Conservation (phyloP, 2,113 vertebrate species). For the human region DNA sequence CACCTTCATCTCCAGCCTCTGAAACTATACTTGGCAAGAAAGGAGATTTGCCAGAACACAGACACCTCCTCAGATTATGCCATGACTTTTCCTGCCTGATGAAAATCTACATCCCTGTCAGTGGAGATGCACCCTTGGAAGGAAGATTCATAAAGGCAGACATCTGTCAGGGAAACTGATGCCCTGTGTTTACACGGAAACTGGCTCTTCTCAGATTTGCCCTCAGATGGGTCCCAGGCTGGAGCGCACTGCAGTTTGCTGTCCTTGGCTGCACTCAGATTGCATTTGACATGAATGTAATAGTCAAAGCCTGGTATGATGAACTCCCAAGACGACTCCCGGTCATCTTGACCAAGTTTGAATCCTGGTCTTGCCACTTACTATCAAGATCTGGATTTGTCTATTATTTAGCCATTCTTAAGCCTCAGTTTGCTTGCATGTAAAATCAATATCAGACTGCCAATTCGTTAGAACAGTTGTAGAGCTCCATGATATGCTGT, state of each 20-base stretch:
- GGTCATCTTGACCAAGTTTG: background rate
- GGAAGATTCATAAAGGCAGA: background rate
- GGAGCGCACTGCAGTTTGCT: too few relatives aligned
- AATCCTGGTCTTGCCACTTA: background rate
- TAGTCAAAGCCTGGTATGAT: background rate
- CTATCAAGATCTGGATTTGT: background rate
- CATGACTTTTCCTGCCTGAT: conserved; percentile 62
- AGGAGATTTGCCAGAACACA: conserved; percentile 44
- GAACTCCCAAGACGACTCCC: background rate
- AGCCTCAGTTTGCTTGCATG: too few relatives aligned
- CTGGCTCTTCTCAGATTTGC: background rate
- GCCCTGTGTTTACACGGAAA: background rate
- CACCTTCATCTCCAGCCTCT: conserved; percentile 43
- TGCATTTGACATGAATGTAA: background rate
- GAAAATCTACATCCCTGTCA: conserved; percentile 2
- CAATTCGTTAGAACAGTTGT: background rate
- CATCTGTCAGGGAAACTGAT: conserved; percentile 34
- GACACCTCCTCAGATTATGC: conserved; percentile 53
- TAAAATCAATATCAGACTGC: background rate
- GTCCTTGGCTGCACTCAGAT: background rate
- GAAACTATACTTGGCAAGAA: conserved; percentile 41
- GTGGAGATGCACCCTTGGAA: conserved; percentile 25
- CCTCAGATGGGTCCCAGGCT: background rate
- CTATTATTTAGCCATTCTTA: background rate
- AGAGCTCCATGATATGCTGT: background rate